Evolutionary conservation across 1,140 invertebrate genomes (phyloP).

Genomic region (Aporrectodea caliginosa): DNA sequence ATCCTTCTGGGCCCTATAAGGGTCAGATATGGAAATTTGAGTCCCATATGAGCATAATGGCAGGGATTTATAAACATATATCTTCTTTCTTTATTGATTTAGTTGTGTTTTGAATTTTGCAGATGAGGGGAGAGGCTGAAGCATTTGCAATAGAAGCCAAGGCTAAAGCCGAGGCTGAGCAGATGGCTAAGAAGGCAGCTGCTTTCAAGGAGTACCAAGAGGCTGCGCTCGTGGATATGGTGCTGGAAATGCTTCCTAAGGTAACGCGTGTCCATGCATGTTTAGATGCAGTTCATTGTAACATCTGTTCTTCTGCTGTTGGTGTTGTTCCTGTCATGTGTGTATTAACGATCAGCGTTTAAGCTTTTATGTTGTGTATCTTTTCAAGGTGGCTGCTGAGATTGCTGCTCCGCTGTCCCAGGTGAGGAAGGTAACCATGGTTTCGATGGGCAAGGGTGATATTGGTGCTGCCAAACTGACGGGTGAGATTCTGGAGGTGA

Average conservation of each 20-base stretch:
- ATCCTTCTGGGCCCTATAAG: no score
- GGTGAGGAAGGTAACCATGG: conserved; percentile 89
- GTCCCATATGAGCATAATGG: not conserved
- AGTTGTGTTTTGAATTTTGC: conserved; percentile 26
- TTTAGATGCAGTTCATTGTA: not conserved
- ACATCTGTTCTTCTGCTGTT: no score
- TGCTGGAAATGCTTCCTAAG: conserved; percentile 91
- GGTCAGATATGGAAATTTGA: not conserved
- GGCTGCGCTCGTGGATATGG: conserved; percentile 95
- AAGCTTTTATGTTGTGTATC: not conserved
- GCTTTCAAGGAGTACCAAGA: conserved; percentile 94
- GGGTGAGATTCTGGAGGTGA: conserved; percentile 85
- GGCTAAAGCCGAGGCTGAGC: conserved; percentile 90
- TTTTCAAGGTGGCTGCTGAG: conserved; percentile 80
- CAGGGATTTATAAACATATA: not conserved
- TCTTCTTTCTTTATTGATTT: not conserved
- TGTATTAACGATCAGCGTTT: no score
- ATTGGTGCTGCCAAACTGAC: conserved; percentile 89
- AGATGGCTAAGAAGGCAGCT: conserved; percentile 93
- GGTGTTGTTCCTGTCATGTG: not conserved
- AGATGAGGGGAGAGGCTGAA: conserved; percentile 76
- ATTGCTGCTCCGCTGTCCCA: conserved; percentile 89
- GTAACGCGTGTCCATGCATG: conserved; percentile 61
- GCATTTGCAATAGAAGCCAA: conserved; percentile 89
- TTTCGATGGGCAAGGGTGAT: conserved; percentile 84